Percentiles rank a stretch among this genome's conserved stretches.
Evolutionary conservation across 2,113 vertebrate species (phyloP).

Genomic region (Percopsis transmontana): DNA sequence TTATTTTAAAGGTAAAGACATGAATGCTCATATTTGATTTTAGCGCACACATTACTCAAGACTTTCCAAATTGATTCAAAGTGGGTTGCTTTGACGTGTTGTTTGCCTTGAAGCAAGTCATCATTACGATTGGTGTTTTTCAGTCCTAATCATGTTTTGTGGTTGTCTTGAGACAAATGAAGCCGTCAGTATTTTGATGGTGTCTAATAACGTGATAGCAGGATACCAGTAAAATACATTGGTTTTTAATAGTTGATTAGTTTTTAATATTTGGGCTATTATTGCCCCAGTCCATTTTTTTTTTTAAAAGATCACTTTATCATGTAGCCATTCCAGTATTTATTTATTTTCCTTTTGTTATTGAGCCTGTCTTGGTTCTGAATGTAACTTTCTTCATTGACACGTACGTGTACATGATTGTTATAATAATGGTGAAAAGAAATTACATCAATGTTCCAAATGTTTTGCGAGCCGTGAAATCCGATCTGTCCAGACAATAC

Average conservation of each 20-base stretch:
- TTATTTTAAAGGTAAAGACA: neutral
- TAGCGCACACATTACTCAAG: constrained; percentile 10
- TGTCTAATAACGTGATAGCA: constrained; percentile 77
- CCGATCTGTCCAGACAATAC: constrained; percentile 44
- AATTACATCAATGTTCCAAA: constrained; percentile 30
- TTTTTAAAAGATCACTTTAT: constrained; percentile 67
- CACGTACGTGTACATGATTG: constrained; percentile 83
- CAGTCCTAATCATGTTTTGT: too few relatives aligned
- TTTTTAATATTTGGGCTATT: constrained; percentile 53
- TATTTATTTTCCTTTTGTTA: constrained; percentile 86
- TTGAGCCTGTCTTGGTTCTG: constrained; percentile 88
- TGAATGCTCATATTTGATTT: constrained; percentile 10
- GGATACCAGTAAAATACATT: constrained; percentile 64
- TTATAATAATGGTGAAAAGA: constrained; percentile 65
- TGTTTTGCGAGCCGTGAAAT: constrained; percentile 32
- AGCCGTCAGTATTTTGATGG: constrained; percentile 72
- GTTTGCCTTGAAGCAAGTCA: too few relatives aligned
- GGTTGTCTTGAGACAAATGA: constrained; percentile 16
- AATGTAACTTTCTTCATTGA: constrained; percentile 99
- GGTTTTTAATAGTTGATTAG: constrained; percentile 78
- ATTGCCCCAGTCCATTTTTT: constrained; percentile 42
- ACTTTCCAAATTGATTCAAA: neutral
- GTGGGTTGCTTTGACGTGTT: neutral
- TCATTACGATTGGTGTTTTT: too few relatives aligned
- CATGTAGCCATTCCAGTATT: constrained; percentile 94